phyloP scores from a whole-genome alignment of 2,797 vertebrate genomes.

The Tamandua tetradactyla region DNA sequence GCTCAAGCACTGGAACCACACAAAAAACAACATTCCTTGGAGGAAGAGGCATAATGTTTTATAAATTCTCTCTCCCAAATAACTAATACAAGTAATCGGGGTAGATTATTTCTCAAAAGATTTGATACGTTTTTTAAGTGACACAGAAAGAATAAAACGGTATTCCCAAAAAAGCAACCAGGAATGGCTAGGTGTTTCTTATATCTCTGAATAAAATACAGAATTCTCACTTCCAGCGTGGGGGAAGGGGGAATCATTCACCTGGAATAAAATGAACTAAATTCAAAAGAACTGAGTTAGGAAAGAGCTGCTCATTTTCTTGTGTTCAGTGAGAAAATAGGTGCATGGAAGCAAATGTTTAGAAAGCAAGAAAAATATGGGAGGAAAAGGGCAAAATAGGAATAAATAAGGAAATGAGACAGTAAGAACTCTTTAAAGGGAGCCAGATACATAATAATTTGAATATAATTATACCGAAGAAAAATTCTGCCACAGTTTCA shows the following conservation, averaged over 20 bases:
- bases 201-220: not conserved
- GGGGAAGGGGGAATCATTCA: not conserved
- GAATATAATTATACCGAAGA: conserved; percentile 30
- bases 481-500: conserved; percentile 62
- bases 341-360: not conserved
- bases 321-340: not conserved
- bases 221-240: not conserved
- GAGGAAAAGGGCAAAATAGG: not conserved
- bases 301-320: not conserved
- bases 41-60: not conserved
- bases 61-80: not conserved
- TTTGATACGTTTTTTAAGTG: not conserved
- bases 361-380: not conserved
- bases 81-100: not conserved
- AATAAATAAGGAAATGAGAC: not conserved
- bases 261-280: not conserved
- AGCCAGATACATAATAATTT: conserved; percentile 47
- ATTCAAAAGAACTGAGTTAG: not conserved
- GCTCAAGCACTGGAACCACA: not conserved
- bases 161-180: not conserved
- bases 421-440: not conserved
- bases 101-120: not conserved
- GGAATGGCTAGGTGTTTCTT: not conserved
- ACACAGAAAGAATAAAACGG: not conserved
- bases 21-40: not conserved